Percentiles rank a stretch among this genome's conserved stretches.
Conservation (phyloP, 2,888 invertebrate species). For the Eupithecia dodoneata region DNA sequence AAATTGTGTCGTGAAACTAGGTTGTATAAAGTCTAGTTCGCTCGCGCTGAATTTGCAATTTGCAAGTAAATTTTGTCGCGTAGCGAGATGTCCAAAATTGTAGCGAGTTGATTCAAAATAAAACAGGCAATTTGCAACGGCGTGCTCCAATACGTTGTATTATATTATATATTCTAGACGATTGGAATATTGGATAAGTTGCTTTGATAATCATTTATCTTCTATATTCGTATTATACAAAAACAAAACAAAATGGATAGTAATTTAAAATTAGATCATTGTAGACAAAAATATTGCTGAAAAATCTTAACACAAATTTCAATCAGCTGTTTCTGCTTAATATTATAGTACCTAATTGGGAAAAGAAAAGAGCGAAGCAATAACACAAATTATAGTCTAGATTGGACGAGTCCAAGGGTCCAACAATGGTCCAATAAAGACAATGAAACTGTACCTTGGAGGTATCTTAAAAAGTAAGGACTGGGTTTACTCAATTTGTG, state of each 20-base stretch:
- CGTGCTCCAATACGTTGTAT: too few species aligned
- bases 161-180: too few species aligned
- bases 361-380: not conserved
- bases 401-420: slow-evolving; percentile 5
- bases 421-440: slow-evolving; percentile 8
- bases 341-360: not conserved
- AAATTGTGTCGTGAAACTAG: not conserved
- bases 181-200: too few species aligned
- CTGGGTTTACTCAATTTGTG: not conserved
- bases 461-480: not conserved
- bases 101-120: not conserved
- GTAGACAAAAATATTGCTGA: too few species aligned
- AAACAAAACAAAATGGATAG: too few species aligned
- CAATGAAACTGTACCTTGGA: not conserved
- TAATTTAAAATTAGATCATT: too few species aligned
- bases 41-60: not conserved
- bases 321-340: not conserved
- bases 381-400: slow-evolving; percentile 6
- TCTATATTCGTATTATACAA: too few species aligned
- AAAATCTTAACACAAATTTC: not conserved
- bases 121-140: not conserved
- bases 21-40: not conserved
- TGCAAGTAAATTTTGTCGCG: not conserved
- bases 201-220: too few species aligned
- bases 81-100: not conserved